These are phyloP conservation scores for Quadroppia sp. DNA, from an alignment of 2,888 invertebrate genomes.

Conservation along the genomic window DNA sequence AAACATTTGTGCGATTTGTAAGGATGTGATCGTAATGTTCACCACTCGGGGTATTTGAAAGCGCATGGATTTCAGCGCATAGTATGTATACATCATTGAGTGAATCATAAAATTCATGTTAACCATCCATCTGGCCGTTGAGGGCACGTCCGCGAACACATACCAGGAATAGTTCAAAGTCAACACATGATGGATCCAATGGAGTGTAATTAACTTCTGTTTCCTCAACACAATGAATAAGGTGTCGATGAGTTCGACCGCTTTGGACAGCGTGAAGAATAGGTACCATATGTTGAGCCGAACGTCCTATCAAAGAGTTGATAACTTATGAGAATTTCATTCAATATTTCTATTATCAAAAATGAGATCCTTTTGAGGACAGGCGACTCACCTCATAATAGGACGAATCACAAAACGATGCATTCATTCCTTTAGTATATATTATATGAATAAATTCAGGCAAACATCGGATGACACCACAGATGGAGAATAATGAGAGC, in stretches of 20 bases:
- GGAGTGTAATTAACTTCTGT: conserved; percentile 23
- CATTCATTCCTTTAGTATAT: conserved; percentile 11
- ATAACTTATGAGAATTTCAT: too few species aligned
- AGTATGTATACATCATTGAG: conserved; percentile 86
- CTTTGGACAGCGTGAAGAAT: conserved; percentile 32
- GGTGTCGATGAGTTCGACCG: conserved; percentile 37
- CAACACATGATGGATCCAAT: conserved; percentile 40
- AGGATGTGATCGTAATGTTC: conserved; percentile 83
- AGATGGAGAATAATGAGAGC: conserved; percentile 88
- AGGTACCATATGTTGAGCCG: conserved; percentile 38
- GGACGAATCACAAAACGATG: conserved; percentile 31
- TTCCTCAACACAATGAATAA: conserved; percentile 39
- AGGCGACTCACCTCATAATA: conserved; percentile 35
- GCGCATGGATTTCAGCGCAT: conserved; percentile 77
- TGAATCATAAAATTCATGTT: conserved; percentile 63
- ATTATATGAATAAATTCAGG: conserved; percentile 75
- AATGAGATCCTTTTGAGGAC: too few species aligned
- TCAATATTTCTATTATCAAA: too few species aligned
- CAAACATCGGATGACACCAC: conserved; percentile 75
- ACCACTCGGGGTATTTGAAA: conserved; percentile 71
- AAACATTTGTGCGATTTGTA: conserved; percentile 90
- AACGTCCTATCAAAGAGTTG: conserved; percentile 14
- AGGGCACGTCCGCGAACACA: conserved; percentile 28
- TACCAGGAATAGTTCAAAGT: conserved; percentile 38
- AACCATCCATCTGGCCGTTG: conserved; percentile 40